These are phyloP conservation scores for Catharus fuscescens DNA, from an alignment of 2,113 vertebrate species.

Conservation along the genomic window DNA sequence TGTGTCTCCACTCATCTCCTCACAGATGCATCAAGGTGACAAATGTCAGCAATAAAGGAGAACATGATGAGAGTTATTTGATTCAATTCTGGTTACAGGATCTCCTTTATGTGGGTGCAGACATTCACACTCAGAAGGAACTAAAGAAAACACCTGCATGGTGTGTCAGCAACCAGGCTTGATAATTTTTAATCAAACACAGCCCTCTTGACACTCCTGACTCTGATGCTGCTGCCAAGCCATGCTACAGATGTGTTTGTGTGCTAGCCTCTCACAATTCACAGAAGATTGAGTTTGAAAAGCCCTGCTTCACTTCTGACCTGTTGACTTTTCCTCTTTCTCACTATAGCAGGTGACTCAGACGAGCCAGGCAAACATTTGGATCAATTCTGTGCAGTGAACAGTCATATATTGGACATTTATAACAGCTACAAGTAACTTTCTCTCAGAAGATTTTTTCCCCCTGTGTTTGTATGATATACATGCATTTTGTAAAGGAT, in stretches of 20 bases:
- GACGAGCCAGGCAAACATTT: background rate
- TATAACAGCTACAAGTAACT: background rate
- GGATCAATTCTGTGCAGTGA: conserved; percentile 13
- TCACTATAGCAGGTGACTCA: background rate
- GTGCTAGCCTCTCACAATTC: background rate
- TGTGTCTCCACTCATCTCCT: conserved; percentile 20
- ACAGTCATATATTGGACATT: background rate
- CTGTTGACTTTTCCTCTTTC: background rate
- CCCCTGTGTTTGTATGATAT: background rate
- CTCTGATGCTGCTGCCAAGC: background rate
- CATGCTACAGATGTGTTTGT: background rate
- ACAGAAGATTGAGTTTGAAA: background rate
- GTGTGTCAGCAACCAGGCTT: conserved; percentile 33
- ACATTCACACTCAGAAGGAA: background rate
- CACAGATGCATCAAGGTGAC: conserved; percentile 33
- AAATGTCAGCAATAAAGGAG: conserved; percentile 50
- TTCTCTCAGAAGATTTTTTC: background rate
- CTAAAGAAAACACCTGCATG: background rate
- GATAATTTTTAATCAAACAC: conserved; percentile 54
- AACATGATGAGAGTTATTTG: conserved; percentile 33
- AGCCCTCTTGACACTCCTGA: background rate
- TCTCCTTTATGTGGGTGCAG: background rate
- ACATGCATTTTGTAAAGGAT: background rate
- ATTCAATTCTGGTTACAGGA: conserved; percentile 12
- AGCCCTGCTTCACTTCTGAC: conserved; percentile 21